A percentile compares a stretch with the other conserved stretches of the same genome.
phyloP scores from a whole-genome alignment of 2,113 vertebrate species.

The Amphilophus citrinellus region DNA sequence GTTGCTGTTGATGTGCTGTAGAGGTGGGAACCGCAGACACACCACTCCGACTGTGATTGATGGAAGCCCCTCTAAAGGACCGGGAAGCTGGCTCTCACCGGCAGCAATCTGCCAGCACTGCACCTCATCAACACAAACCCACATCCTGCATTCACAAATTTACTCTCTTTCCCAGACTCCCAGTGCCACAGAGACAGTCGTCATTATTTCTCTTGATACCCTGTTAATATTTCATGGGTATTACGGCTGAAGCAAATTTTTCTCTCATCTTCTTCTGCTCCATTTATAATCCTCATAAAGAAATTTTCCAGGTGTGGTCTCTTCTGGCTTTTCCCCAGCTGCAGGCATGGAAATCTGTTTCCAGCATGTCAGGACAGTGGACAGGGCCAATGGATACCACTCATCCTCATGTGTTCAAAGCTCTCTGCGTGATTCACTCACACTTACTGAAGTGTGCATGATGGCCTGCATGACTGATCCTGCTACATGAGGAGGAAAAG shows the following conservation, averaged over 20 bases:
- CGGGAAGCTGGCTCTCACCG: constrained; percentile 33
- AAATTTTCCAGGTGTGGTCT: constrained; percentile 22
- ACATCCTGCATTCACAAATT: constrained; percentile 19
- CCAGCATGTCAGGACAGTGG: neutral
- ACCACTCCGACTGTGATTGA: constrained; percentile 62
- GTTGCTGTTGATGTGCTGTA: constrained; percentile 30
- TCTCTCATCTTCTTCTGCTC: neutral
- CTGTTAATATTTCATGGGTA: constrained; percentile 18
- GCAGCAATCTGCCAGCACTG: constrained; percentile 47
- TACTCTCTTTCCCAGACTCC: neutral
- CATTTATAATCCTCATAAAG: constrained; percentile 4
- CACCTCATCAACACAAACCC: constrained; percentile 46
- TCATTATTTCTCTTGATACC: neutral
- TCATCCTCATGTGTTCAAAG: neutral
- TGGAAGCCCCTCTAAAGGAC: constrained; percentile 47
- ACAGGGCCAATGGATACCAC: neutral
- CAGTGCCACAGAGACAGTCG: constrained; percentile 6
- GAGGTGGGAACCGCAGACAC: constrained; percentile 38
- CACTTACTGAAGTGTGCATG: neutral
- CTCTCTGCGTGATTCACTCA: neutral
- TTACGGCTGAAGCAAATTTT: neutral
- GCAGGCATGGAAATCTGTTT: neutral
- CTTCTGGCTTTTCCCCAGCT: neutral
- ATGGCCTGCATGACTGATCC: neutral
- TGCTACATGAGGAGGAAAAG: neutral